phyloP scores from a whole-genome alignment of 1,140 invertebrate genomes.

The Drosophila carrolli region DNA sequence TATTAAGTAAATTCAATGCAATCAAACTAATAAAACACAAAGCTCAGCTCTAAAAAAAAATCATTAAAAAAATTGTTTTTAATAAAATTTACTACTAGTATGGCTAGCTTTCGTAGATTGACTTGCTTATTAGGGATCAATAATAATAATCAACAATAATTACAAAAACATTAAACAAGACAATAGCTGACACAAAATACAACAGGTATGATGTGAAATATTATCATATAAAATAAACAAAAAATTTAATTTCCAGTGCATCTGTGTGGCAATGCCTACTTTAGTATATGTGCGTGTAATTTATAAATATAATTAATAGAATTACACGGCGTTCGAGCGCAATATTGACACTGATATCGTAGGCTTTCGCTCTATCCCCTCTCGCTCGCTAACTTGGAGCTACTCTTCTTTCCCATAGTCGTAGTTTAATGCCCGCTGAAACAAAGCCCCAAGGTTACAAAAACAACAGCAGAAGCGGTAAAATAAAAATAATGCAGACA shows the following conservation, averaged over 20 bases:
- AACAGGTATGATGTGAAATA: too few relatives aligned
- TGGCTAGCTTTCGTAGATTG: too few relatives aligned
- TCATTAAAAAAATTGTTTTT: too few relatives aligned
- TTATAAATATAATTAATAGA: conserved; percentile 69
- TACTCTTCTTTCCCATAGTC: conserved; percentile 30
- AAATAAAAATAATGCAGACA: conserved; percentile 12
- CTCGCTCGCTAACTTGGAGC: conserved; percentile 9
- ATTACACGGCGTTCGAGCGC: conserved; percentile 66
- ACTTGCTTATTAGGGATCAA: too few relatives aligned
- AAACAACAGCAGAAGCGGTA: background rate
- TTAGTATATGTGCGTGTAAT: conserved; percentile 33
- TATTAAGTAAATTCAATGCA: too few relatives aligned
- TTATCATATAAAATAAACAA: too few relatives aligned
- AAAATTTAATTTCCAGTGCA: background rate
- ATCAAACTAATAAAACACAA: background rate
- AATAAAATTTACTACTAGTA: too few relatives aligned
- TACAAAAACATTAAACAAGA: too few relatives aligned
- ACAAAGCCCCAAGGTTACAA: conserved; percentile 74
- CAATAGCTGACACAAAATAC: too few relatives aligned
- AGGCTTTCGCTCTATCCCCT: conserved; percentile 12
- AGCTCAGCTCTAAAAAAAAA: too few relatives aligned
- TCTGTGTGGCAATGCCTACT: background rate
- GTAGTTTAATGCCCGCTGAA: conserved; percentile 75
- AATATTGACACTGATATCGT: conserved; percentile 82
- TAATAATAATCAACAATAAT: too few relatives aligned